A percentile compares a stretch with the other conserved stretches of the same genome.
phyloP scores from a whole-genome alignment of 2,113 vertebrate species.

The Actenoides lindsayi region DNA sequence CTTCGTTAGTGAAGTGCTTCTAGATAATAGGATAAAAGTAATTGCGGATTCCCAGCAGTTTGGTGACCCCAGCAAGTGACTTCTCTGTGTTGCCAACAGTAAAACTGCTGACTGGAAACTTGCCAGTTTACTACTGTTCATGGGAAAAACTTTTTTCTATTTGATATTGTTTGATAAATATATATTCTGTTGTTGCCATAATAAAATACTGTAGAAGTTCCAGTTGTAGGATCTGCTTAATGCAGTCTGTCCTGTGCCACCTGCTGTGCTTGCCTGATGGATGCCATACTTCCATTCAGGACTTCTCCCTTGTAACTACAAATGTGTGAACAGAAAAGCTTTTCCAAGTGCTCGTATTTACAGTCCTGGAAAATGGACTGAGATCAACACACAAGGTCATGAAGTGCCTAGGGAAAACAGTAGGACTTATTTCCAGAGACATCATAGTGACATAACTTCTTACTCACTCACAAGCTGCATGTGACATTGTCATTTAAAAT shows the following conservation, averaged over 20 bases:
- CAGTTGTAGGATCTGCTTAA: conserved; percentile 27
- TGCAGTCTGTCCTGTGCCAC: conserved; percentile 34
- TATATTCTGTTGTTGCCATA: conserved; percentile 20
- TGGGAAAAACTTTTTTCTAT: not conserved
- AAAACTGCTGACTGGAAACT: not conserved
- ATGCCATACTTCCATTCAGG: conserved; percentile 57
- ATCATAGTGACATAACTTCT: conserved; percentile 49
- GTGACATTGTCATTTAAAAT: conserved; percentile 61
- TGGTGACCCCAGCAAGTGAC: not conserved
- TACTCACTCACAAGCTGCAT: conserved; percentile 40
- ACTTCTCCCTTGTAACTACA: conserved; percentile 42
- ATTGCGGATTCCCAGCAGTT: not conserved
- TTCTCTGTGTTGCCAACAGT: not conserved
- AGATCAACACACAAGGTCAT: conserved; percentile 63
- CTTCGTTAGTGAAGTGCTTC: not conserved
- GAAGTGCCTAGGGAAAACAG: conserved; percentile 40
- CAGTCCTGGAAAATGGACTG: conserved; percentile 58
- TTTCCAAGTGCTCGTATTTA: conserved; percentile 70
- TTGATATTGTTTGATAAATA: conserved; percentile 42
- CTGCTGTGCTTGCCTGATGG: conserved; percentile 43
- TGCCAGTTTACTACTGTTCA: not conserved
- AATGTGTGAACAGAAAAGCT: conserved; percentile 66
- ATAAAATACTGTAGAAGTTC: conserved; percentile 13
- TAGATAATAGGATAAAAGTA: not conserved
- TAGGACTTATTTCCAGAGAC: conserved; percentile 46